Base-by-base conservation (phyloP, 2,113 vertebrate species). In the Pogona vitticeps region DNA sequence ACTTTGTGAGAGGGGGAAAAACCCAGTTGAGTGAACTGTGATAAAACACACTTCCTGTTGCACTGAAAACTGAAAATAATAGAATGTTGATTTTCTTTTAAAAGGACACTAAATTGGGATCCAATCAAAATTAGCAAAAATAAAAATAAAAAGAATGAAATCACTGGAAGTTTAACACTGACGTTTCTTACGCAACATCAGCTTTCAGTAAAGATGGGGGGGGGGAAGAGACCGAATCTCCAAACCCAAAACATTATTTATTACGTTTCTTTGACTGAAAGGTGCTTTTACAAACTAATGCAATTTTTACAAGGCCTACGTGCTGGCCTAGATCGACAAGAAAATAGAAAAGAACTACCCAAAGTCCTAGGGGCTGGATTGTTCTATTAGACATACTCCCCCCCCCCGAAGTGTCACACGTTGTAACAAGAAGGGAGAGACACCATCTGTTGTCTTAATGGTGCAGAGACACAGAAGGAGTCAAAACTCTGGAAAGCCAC, bases 321-420 rank as follows among this genome's bases (percentile, higher is more conserved):
- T 18, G 68, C 1, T 91, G 85, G 83, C 56, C 86, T 82, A 46
- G 89, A 63, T 88, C 76, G 81, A 78, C 80, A 88, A n/a, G 92
- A 61, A 88, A 93, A 88, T n/a, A 61, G 3, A 73, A 75, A 28
- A n/a, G n/a, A 70, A 90, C 90, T 89, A 91, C 82, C 88, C 79
- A 91, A 46, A 88, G 79, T 59, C 82, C 90, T 86, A 81, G 76
- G 58, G 78, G 56, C 31, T 67, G 88, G 80, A 81, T 75, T 73
- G 85, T 83, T 86, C 82, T 68, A 82, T n/a, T 63, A 18, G 76
- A 31, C 83, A 79, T 0, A 77, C 31, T 58, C 0, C 21, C 67
- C 20, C 21, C 67, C 20, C n/a, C 18, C 12, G 23, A 40, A 59
- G 46, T 40, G 33, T 36, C 81, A 67, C 14, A 10, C 12, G n/a